Conservation (phyloP, 2,113 vertebrate species). For the Aleadryas rufinucha region DNA sequence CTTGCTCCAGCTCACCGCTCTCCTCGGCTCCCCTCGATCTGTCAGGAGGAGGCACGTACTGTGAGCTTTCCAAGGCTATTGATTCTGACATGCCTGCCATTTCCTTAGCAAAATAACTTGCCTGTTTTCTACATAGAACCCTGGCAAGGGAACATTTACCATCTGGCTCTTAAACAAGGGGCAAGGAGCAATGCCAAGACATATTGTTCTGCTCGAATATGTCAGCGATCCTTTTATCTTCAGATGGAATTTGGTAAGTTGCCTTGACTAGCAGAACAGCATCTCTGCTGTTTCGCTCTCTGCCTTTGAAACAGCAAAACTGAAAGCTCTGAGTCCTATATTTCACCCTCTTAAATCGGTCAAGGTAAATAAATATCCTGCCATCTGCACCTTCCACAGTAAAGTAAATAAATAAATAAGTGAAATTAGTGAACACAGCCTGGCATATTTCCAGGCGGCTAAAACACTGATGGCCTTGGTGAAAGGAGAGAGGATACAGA, state of each 20-base stretch:
- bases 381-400: background rate
- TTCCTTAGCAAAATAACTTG: background rate
- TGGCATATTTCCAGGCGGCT: background rate
- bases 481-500: background rate
- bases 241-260: background rate
- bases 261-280: conserved; percentile 10
- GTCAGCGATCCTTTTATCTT: background rate
- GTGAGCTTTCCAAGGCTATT: conserved; percentile 11
- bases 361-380: background rate
- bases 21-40: background rate
- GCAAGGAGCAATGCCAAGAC: conserved; percentile 26
- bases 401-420: background rate
- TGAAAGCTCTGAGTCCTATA: background rate
- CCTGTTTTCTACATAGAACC: background rate
- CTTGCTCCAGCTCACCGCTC: background rate
- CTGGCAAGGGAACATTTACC: conserved; percentile 26
- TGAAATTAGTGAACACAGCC: background rate
- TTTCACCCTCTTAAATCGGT: background rate
- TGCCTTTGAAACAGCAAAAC: background rate
- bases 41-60: background rate
- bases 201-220: conserved; percentile 15
- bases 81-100: conserved; percentile 30
- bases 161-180: conserved; percentile 35
- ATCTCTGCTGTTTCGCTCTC: background rate
- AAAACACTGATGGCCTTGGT: background rate